A percentile compares a stretch with the other conserved stretches of the same genome.
Conservation (phyloP, 2,888 invertebrate genomes). For the Apodemia mormo region DNA sequence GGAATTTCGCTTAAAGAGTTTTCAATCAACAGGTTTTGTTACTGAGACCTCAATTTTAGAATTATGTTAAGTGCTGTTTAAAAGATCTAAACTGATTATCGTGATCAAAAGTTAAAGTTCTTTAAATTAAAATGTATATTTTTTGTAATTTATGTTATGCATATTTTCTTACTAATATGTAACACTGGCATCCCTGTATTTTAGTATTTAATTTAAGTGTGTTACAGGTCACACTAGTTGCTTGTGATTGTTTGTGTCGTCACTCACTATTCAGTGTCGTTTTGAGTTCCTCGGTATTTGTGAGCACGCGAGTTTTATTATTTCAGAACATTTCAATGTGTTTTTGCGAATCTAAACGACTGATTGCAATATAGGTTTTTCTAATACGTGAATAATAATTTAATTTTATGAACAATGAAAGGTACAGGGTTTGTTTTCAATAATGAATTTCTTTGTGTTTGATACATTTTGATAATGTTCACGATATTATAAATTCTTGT, state of each 20-base stretch:
- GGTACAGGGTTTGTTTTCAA: neutral
- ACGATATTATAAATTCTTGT: conserved; percentile 36
- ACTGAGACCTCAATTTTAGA: no score
- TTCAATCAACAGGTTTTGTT: no score
- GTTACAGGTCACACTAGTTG: neutral
- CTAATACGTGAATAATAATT: conserved; percentile 4
- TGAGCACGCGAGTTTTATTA: conserved; percentile 19
- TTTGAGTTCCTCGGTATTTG: conserved; percentile 3
- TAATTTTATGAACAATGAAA: conserved; percentile 14
- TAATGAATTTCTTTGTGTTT: conserved; percentile 31
- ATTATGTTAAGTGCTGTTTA: no score
- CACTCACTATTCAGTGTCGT: neutral
- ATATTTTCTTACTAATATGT: neutral
- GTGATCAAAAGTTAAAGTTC: no score
- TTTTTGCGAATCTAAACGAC: neutral
- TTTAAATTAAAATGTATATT: no score
- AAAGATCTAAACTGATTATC: no score
- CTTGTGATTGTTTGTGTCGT: conserved; percentile 15
- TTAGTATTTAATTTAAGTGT: neutral
- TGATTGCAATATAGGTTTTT: neutral
- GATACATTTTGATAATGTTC: conserved; percentile 36
- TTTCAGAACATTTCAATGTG: neutral
- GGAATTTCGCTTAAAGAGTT: no score
- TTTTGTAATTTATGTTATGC: no score
- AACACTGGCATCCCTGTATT: neutral